phyloP scores from a whole-genome alignment of 2,113 vertebrate genomes.

The Apistogramma diplotaenia region DNA sequence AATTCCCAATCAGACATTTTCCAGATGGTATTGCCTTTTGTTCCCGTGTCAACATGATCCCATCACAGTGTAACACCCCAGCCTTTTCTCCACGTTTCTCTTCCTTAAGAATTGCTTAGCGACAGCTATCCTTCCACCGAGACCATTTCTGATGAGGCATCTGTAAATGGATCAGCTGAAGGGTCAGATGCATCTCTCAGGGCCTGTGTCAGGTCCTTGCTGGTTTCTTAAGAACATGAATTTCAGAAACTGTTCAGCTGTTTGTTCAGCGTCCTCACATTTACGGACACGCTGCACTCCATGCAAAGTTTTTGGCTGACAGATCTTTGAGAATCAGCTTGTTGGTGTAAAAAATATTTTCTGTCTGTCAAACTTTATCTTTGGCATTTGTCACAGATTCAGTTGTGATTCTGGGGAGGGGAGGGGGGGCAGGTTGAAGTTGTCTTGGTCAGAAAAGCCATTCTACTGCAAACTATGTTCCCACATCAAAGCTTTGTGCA shows the following conservation, averaged over 20 bases:
- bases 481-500: neutral
- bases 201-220: neutral
- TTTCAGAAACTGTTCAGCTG: neutral
- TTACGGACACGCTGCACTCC: neutral
- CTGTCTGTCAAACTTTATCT: too few species aligned
- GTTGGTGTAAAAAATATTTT: too few species aligned
- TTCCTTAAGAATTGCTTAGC: too few species aligned
- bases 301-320: too few species aligned
- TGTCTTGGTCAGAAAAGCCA: neutral
- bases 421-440: neutral
- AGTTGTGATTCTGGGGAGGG: too few species aligned
- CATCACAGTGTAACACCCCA: neutral
- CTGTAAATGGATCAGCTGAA: neutral
- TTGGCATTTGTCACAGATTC: too few species aligned
- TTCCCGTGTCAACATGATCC: neutral
- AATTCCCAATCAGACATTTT: neutral
- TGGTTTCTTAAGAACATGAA: neutral
- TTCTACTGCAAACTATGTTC: neutral
- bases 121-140: too few species aligned
- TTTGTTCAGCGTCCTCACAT: neutral
- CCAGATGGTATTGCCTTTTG: fast-evolving
- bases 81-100: too few species aligned
- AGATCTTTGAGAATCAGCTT: too few species aligned
- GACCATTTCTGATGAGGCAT: too few species aligned
- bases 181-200: neutral